phyloP scores from a whole-genome alignment of 1,140 invertebrate genomes.

The Lineus longissimus region DNA sequence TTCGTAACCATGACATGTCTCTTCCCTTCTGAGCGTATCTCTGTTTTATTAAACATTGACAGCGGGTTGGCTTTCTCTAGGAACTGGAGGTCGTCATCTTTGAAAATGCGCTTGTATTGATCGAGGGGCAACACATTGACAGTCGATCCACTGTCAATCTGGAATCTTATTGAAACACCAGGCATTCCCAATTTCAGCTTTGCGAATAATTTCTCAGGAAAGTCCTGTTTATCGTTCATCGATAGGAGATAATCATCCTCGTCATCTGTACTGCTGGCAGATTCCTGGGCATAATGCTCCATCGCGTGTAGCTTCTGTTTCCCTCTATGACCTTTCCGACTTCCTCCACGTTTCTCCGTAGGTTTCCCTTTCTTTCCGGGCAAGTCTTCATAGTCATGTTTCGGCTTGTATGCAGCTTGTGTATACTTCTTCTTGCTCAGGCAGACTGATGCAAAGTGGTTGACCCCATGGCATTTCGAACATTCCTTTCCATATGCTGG shows the following conservation, averaged over 20 bases:
- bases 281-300: too few relatives aligned
- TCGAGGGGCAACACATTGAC: conserved; percentile 8
- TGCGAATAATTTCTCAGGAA: too few relatives aligned
- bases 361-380: background rate
- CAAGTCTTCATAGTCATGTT: too few relatives aligned
- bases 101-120: background rate
- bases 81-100: background rate
- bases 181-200: too few relatives aligned
- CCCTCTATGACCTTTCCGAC: conserved; percentile 4
- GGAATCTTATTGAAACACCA: background rate
- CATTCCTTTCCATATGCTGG: conserved; percentile 23
- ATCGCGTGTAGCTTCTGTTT: too few relatives aligned
- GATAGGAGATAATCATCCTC: too few relatives aligned
- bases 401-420: background rate
- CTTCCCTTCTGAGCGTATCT: background rate
- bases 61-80: background rate
- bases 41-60: conserved; percentile 9
- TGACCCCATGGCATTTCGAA: conserved; percentile 5
- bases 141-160: conserved; percentile 14
- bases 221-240: too few relatives aligned
- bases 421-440: too few relatives aligned
- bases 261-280: too few relatives aligned
- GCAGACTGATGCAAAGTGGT: too few relatives aligned
- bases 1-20: conserved; percentile 1
- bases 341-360: background rate